phyloP scores from a whole-genome alignment of 2,888 invertebrate genomes.

The Nephrotoma guestfalica region DNA sequence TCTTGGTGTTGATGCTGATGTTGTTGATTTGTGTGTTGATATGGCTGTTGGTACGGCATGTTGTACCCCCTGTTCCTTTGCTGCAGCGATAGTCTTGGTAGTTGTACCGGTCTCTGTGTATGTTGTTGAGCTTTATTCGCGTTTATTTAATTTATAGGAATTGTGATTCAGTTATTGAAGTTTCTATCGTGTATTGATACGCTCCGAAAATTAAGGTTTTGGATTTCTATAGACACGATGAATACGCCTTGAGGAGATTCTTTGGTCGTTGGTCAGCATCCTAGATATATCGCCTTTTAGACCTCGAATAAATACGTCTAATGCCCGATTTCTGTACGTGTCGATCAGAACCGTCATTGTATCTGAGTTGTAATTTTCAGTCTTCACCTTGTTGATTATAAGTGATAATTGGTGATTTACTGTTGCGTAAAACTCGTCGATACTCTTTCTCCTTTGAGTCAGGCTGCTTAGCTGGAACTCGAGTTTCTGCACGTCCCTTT shows the following conservation, averaged over 20 bases:
- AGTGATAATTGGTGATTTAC: background rate
- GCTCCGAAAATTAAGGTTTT: too few relatives aligned
- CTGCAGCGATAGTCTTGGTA: background rate
- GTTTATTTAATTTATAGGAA: too few relatives aligned
- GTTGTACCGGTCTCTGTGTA: too few relatives aligned
- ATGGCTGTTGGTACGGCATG: background rate
- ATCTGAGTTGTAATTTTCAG: background rate
- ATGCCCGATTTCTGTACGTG: background rate
- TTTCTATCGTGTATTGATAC: too few relatives aligned
- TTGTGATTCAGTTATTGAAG: too few relatives aligned
- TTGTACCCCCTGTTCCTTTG: background rate
- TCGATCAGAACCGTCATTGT: background rate
- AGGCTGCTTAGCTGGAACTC: background rate
- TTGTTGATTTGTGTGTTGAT: background rate
- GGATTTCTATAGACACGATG: background rate
- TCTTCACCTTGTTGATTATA: background rate
- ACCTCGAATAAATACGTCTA: background rate
- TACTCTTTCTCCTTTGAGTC: background rate
- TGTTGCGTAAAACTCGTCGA: background rate
- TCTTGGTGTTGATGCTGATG: background rate
- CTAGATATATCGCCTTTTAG: background rate
- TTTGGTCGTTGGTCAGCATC: background rate
- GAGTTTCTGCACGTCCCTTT: too few relatives aligned
- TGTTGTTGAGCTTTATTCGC: too few relatives aligned
- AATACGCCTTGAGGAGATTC: background rate